Evolutionary conservation across 2,113 vertebrate genomes (phyloP).

Genomic region (Clarias batrachus): DNA sequence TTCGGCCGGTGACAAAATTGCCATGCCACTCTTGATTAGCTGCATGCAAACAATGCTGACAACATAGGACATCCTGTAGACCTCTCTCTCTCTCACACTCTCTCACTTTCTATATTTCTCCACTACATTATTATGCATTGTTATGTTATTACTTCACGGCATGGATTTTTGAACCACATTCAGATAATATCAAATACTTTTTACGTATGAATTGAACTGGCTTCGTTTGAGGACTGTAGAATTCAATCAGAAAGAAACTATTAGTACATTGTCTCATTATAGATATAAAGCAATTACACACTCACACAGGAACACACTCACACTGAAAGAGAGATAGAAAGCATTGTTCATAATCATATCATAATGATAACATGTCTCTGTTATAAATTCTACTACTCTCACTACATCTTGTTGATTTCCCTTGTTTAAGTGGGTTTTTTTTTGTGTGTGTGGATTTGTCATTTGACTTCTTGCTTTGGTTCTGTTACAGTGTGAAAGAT

Average conservation of each 20-base stretch:
- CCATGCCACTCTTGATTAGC: slow-evolving; percentile 51
- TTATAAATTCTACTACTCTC: not conserved
- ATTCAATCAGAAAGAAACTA: not conserved
- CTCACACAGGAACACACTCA: not conserved
- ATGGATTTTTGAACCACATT: not conserved
- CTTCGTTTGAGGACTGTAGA: not conserved
- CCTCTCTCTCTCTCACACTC: slow-evolving; percentile 14
- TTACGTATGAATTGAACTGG: slow-evolving; percentile 4
- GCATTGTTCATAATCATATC: not conserved
- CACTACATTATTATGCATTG: not conserved
- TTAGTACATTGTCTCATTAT: not conserved
- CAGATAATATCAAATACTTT: not conserved
- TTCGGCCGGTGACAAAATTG: slow-evolving; percentile 51
- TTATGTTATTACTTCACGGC: not conserved
- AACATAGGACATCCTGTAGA: slow-evolving; percentile 28
- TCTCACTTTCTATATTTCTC: not conserved
- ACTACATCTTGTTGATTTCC: not conserved
- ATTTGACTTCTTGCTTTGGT: not conserved
- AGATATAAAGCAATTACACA: not conserved
- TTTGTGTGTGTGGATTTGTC: not conserved
- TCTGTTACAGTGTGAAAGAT: too few species aligned
- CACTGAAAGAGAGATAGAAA: not conserved
- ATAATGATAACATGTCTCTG: not conserved
- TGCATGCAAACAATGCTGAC: slow-evolving; percentile 49
- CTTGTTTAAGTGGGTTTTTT: not conserved